Percentiles rank a stretch among this genome's conserved stretches.
These are phyloP conservation scores for Mus pahari DNA, from an alignment of 2,113 vertebrate species.

Conservation along the genomic window DNA sequence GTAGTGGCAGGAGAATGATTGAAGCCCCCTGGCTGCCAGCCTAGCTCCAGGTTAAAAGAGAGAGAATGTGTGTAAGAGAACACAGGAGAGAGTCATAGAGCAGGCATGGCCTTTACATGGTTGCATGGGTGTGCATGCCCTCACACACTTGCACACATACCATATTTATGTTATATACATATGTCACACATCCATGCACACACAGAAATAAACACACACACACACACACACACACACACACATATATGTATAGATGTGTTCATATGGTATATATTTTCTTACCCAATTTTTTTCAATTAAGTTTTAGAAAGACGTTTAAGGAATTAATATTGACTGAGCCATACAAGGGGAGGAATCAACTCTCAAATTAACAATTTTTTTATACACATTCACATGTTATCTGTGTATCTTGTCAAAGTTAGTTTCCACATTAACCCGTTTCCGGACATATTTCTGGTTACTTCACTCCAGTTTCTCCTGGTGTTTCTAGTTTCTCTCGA, in stretches of 20 bases:
- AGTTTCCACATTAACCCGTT: neutral
- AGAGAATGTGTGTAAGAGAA: neutral
- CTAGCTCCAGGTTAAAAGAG: neutral
- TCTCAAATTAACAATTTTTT: neutral
- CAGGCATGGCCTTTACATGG: neutral
- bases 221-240: neutral
- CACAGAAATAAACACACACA: neutral
- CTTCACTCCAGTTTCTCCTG: neutral
- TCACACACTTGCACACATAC: no score
- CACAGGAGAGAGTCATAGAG: neutral
- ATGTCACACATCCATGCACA: neutral
- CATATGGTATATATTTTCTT: neutral
- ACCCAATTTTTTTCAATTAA: neutral
- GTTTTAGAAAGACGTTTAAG: neutral
- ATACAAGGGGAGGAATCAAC: conserved; percentile 20
- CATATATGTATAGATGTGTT: neutral
- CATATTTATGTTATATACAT: neutral
- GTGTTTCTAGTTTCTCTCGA: conserved; percentile 15
- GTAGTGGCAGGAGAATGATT: neutral
- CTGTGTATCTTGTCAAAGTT: neutral
- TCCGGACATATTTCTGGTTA: conserved; percentile 50
- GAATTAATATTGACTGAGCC: neutral
- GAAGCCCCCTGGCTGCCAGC: neutral
- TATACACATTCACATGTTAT: neutral
- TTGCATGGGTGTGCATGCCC: no score